A percentile compares a stretch with the other conserved stretches of the same genome.
These are phyloP conservation scores for Enteromius unitaeniatus DNA, from an alignment of 2,797 vertebrate genomes.

Conservation along the genomic window DNA sequence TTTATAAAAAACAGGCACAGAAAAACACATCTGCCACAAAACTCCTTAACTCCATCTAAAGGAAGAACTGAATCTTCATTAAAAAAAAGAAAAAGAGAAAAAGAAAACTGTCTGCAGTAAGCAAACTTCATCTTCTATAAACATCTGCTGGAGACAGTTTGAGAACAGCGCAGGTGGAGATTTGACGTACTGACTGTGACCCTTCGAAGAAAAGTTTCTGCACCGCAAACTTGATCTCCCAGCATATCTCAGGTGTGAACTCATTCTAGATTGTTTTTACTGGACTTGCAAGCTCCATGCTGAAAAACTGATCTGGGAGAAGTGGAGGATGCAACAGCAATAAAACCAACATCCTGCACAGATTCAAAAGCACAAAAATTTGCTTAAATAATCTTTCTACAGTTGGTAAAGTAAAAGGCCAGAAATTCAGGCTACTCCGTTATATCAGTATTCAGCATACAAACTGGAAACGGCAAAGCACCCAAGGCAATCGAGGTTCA, in stretches of 20 bases:
- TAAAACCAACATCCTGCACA: not conserved
- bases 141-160: slow-evolving; percentile 38
- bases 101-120: slow-evolving; percentile 42
- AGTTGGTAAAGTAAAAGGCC: not conserved
- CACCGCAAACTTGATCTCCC: slow-evolving; percentile 47
- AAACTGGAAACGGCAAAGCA: slow-evolving; percentile 23
- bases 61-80: slow-evolving; percentile 14
- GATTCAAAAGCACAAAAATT: not conserved
- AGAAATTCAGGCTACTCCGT: slow-evolving; percentile 20
- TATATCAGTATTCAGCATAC: slow-evolving; percentile 28
- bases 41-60: not conserved
- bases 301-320: slow-evolving; percentile 19
- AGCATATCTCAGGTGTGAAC: slow-evolving; percentile 54
- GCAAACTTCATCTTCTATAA: slow-evolving; percentile 47
- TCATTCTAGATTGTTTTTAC: slow-evolving; percentile 20
- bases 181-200: slow-evolving; percentile 49
- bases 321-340: slow-evolving; percentile 13
- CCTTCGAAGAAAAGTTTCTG: slow-evolving; percentile 23
- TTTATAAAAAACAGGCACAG: not conserved
- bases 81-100: not conserved
- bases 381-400: slow-evolving; percentile 6
- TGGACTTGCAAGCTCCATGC: not conserved
- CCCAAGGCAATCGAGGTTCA: slow-evolving; percentile 31
- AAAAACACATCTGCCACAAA: not conserved
- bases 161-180: slow-evolving; percentile 10